Evolutionary conservation across 1,140 invertebrate species (phyloP), one percentile per base, ranked within the genome.

Genomic region (Tetramorium simillimum): DNA sequence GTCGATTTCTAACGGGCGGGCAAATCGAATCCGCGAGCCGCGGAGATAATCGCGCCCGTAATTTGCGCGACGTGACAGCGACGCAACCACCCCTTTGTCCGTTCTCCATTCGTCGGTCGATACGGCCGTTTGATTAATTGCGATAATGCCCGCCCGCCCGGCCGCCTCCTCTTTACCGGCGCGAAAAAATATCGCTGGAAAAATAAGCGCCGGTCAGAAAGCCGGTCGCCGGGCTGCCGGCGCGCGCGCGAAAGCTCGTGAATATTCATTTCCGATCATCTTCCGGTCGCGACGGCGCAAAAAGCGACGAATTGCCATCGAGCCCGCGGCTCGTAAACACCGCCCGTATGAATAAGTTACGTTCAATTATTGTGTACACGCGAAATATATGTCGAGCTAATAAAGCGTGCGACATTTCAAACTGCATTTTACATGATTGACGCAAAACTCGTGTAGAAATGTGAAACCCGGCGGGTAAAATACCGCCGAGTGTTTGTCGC

Each of bases 81-180:
- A 51, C 37, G 33, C 67, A 70, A 80, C 77, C 65, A 14, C 43
- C 49, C 49, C 40, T 69, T 49, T 24, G 46, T 46, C 14, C 40
- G 18, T 21, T 60, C 24, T 21, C 14, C 46, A 37, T 62, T 62
- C 60, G 62, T 33, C n/a, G 77, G 53, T 84, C 80, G 69, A 84
- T 84, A 84, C 40, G 69, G 16, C 69, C 69, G 53, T 84, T 84
- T 84, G 80, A 84, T 84, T 84, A 84, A 84, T 84, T 60, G 80
- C 40, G 80, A 84, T 84, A 84, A 84, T 75, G 67, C 6, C 16
- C 12, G 4, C 6, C 18, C 40, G 16, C 9, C n/a, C 33, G 40
- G 12, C 5, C 1, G 3, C 21, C 16, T 24, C 9, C 21, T n/a
- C 9, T n/a, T 12, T 33, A 33, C 21, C 9, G 33, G 21, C 12